Base-by-base conservation (phyloP, 2,888 invertebrate species). In the Meandrusa payeni region DNA sequence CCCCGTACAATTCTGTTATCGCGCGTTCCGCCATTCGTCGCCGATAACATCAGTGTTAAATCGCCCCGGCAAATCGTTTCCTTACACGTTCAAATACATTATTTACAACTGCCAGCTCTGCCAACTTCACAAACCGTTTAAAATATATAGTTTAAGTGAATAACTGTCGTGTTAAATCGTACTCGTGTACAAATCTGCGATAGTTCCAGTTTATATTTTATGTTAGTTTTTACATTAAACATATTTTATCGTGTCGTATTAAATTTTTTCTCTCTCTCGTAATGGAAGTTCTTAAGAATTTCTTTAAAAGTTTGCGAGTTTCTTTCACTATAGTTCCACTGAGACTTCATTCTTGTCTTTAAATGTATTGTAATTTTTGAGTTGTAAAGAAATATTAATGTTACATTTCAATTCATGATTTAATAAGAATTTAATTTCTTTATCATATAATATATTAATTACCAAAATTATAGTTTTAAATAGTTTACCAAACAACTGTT, bases 21-120 rank as follows among this genome's bases (percentile, higher is more conserved):
- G 55, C 50, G 26, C 43, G 57, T 58, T 55, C 51, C 57, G 54
- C 47, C 46, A 43, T 57, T 59, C 54, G 57, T 50, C 44, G 47
- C 49, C 57, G 72, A 75, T 71, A 71, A 66, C 59, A 66, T 66
- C 68, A 53, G 41, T 49, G 59, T 54, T 64, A 68, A 66, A 57
- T 54, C 51, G 61, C 59, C 55, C 42, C 46, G 41, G 53, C 49
- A 60, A 64, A 57, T 56, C 48, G 65, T 59, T 66, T 64, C 55
- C 59, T 56, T 59, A 57, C 57, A 51, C 56, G 52, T 64, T 51
- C 52, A 52, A 62, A 59, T 51, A 48, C 51, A 48, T 42, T 48
- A 43, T 51, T 57, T 51, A 59, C 48, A 50, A 56, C 48, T 44
- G 45, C 47, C 51, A 41, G 43, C 46, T 48, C 48, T 42, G 40